These are phyloP conservation scores for Euzophera pinguis DNA, from an alignment of 2,888 invertebrate genomes.

Conservation along the genomic window DNA sequence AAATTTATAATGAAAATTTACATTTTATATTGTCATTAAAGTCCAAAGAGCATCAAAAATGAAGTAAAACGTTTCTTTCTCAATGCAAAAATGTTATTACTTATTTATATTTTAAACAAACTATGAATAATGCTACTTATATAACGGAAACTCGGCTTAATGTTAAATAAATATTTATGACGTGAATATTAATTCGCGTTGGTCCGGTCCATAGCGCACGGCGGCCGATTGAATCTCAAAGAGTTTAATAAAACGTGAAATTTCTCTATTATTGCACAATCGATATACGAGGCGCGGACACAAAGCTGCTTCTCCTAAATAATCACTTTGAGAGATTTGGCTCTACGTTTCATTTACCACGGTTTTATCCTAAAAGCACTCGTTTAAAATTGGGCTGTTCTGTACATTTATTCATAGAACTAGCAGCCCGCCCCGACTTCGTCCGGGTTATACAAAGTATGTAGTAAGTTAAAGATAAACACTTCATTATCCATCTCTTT, in stretches of 20 bases:
- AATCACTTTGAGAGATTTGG: slow-evolving; percentile 5
- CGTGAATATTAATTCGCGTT: slow-evolving; percentile 31
- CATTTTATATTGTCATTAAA: too few relatives aligned
- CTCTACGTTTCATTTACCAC: not conserved
- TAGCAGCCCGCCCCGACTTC: too few relatives aligned
- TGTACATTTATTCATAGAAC: too few relatives aligned
- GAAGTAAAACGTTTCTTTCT: too few relatives aligned
- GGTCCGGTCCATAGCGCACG: slow-evolving; percentile 27
- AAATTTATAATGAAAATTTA: too few relatives aligned
- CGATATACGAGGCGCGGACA: slow-evolving; percentile 26
- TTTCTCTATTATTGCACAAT: slow-evolving; percentile 38
- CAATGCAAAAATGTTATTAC: too few relatives aligned
- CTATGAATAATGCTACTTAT: not conserved
- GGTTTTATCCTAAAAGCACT: not conserved
- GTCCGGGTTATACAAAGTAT: too few relatives aligned
- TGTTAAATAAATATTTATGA: slow-evolving; percentile 36
- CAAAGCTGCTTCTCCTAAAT: slow-evolving; percentile 25
- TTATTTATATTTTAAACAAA: too few relatives aligned
- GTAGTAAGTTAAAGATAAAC: too few relatives aligned
- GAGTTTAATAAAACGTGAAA: slow-evolving; percentile 40
- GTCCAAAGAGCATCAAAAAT: too few relatives aligned
- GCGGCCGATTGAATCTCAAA: slow-evolving; percentile 46
- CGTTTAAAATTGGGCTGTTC: too few relatives aligned
- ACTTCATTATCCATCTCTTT: too few relatives aligned
- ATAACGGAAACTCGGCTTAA: slow-evolving; percentile 8